Evolutionary conservation across 2,797 vertebrate genomes (phyloP).

Genomic region (Coccyzus lansbergi): DNA sequence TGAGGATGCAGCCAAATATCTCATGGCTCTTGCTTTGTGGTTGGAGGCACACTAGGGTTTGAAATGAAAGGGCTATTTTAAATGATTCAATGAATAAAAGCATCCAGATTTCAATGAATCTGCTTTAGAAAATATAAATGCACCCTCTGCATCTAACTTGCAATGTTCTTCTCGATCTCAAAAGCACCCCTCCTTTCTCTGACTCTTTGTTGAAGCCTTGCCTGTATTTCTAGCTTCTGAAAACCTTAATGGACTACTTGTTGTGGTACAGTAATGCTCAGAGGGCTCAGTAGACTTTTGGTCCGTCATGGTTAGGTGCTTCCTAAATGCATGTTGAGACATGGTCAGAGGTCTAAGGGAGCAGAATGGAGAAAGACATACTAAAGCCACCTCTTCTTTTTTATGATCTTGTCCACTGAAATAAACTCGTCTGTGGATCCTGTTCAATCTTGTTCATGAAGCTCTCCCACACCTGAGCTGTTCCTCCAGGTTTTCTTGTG

Average conservation of each 20-base stretch:
- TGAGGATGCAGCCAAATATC: neutral
- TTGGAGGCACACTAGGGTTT: fast-evolving
- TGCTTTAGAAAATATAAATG: neutral
- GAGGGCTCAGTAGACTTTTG: neutral
- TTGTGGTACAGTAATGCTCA: neutral
- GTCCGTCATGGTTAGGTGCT: neutral
- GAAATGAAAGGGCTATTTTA: neutral
- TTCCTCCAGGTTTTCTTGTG: neutral
- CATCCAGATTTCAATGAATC: neutral
- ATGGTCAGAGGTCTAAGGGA: neutral
- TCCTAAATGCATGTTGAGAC: fast-evolving
- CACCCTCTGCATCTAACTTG: fast-evolving
- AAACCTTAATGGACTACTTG: neutral
- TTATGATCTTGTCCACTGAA: neutral
- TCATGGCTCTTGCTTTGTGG: fast-evolving
- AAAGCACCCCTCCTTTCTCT: neutral
- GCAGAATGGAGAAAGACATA: fast-evolving
- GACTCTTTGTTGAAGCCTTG: neutral
- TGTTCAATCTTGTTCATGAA: neutral
- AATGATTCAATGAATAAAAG: neutral
- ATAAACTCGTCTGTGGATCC: neutral
- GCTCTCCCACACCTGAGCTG: neutral
- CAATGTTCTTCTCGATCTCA: neutral
- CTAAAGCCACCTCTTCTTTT: neutral
- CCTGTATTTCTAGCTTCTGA: neutral